phyloP scores from a whole-genome alignment of 2,797 vertebrate genomes.

The Anguilla obscura region DNA sequence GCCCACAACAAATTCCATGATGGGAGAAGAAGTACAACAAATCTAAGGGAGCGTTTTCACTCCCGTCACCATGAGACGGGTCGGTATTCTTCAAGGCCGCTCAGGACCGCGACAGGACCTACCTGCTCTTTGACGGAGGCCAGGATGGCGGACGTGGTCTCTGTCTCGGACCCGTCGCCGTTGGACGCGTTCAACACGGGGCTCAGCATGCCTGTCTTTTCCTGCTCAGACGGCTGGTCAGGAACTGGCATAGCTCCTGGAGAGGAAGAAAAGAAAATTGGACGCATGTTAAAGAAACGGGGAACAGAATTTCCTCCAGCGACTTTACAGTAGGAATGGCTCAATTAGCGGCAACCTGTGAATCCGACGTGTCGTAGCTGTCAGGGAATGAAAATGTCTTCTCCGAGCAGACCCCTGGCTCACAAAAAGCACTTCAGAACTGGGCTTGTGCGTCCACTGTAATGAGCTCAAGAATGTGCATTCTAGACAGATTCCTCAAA shows the following conservation, averaged over 20 bases:
- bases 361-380: background rate
- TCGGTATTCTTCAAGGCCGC: background rate
- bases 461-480: background rate
- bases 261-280: conserved; percentile 43
- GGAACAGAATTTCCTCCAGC: conserved; percentile 14
- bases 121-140: conserved; percentile 99
- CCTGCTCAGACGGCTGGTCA: conserved; percentile 87
- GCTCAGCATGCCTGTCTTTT: conserved; percentile 90
- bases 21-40: background rate
- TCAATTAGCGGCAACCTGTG: background rate
- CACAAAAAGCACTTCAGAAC: background rate
- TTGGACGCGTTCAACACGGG: conserved; percentile 93
- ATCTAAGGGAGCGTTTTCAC: background rate
- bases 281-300: background rate
- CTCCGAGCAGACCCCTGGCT: background rate
- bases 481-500: background rate
- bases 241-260: conserved; percentile 94
- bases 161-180: conserved; percentile 93
- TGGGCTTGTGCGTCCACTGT: background rate
- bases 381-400: background rate
- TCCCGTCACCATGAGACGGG: background rate
- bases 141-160: conserved; percentile 97
- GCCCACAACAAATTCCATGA: background rate
- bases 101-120: conserved; percentile 34
- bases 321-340: background rate